Evolutionary conservation across 2,113 vertebrate genomes (phyloP).

Genomic region (Callopanchax toddi): DNA sequence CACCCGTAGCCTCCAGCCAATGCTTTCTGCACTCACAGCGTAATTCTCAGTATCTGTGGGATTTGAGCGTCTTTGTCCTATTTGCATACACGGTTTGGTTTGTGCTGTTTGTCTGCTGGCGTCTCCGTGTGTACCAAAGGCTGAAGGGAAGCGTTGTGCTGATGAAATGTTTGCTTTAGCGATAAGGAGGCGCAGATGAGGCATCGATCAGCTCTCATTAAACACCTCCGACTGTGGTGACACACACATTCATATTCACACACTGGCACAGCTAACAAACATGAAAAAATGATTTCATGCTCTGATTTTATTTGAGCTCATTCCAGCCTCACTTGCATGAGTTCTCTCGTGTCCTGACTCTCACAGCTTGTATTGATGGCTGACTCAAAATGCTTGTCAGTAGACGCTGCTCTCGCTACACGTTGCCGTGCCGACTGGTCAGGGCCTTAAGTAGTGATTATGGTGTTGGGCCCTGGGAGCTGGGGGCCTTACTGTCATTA

Average conservation of each 20-base stretch:
- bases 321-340: constrained; percentile 16
- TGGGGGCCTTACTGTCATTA: constrained; percentile 73
- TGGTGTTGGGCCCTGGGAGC: constrained; percentile 73
- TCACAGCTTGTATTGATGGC: constrained; percentile 55
- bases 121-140: constrained; percentile 56
- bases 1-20: constrained; percentile 5
- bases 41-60: constrained; percentile 13
- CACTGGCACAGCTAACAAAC: too few species aligned
- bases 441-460: constrained; percentile 79
- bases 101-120: constrained; percentile 45
- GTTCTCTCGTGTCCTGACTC: constrained; percentile 16
- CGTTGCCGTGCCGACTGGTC: constrained; percentile 53
- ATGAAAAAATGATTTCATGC: too few species aligned
- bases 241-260: constrained; percentile 31
- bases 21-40: constrained; percentile 1
- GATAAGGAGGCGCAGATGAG: constrained; percentile 62
- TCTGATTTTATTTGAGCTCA: constrained; percentile 1
- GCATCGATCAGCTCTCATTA: constrained; percentile 64
- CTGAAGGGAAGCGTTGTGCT: constrained; percentile 52
- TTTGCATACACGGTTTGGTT: constrained; percentile 52
- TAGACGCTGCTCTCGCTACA: constrained; percentile 50
- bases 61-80: constrained; percentile 30
- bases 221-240: constrained; percentile 53
- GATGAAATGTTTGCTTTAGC: constrained; percentile 71
- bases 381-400: constrained; percentile 61